Base-by-base conservation (phyloP, 37 sponge, comb jelly and placozoan genomes). In the Tethya wilhelma region DNA sequence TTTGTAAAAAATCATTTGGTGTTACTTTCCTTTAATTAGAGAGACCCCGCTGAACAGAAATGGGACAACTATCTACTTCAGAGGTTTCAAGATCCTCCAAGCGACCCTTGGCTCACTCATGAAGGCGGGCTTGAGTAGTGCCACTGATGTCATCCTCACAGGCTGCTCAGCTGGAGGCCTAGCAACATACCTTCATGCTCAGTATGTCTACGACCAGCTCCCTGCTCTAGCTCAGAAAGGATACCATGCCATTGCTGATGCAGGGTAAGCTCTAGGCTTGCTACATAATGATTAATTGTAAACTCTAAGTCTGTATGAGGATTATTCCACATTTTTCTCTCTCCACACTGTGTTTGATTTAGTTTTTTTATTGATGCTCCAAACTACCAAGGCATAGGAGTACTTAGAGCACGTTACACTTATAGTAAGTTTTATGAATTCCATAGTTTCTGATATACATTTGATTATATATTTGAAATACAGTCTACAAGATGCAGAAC, bases 141-240 rank as follows among this genome's bases (percentile, higher is more conserved):
- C 95, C 2, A 67, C 72, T 38, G 85, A 85, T 33, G 84, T 94
- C 3, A 87, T 94, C 40, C 74, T 94, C 14, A 94, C 95, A 32
- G 95, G 95, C 28, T 94, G 95, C 67, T 94, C 56, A 93, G 95
- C 95, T 80, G 95, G 95, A 42, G 95, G 95, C 7, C 73, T 94
- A 69, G 81, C 85, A 22, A 87, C 91, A 0, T 94, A 87, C 70
- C 66, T 94, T 1, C 91, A 94, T 77, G 81, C 83, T 68, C 91
- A 94, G 38, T 62, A 53, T 80, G 77, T 90, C 1, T n/a, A 28
- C 2, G 42, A 40, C 23, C 29, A 70, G 23, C n/a, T n/a, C n/a
- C n/a, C n/a, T n/a, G 29, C 90, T 5, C 89, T 88, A 8, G 23
- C 1, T 5, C 56, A 44, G 19, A 60, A 64, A n/a, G 73, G 68